Evolutionary conservation across 2,888 invertebrate genomes (phyloP).

Genomic region (Torymus aiolomorphi): DNA sequence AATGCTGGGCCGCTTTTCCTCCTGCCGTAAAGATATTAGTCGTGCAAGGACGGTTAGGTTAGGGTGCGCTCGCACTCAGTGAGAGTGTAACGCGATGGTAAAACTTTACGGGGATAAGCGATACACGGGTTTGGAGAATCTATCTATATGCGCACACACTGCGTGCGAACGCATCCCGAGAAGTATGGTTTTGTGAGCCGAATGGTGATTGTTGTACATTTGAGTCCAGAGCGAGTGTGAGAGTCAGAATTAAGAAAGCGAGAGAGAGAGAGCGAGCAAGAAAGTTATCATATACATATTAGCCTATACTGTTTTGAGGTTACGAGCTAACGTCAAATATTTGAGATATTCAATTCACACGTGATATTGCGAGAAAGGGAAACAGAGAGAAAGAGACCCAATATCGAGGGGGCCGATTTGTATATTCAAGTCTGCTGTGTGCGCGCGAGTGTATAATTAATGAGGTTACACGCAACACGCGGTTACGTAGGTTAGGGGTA

Average conservation of each 20-base stretch:
- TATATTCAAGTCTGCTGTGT: neutral
- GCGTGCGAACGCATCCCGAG: too few relatives aligned
- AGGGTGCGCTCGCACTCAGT: neutral
- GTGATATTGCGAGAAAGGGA: neutral
- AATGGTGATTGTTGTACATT: too few relatives aligned
- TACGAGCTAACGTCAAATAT: neutral
- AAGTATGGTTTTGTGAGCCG: too few relatives aligned
- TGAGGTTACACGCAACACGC: neutral
- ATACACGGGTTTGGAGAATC: too few relatives aligned
- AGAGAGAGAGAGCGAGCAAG: too few relatives aligned
- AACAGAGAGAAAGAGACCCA: neutral
- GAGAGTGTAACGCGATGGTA: too few relatives aligned
- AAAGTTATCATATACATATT: too few relatives aligned
- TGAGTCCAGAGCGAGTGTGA: constrained; percentile 7
- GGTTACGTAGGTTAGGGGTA: constrained; percentile 37
- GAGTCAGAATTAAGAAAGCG: neutral
- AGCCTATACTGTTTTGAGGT: constrained; percentile 10
- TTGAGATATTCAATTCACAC: neutral
- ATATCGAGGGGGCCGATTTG: neutral
- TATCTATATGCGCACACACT: too few relatives aligned
- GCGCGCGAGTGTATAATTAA: neutral
- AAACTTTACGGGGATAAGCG: too few relatives aligned
- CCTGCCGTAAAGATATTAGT: neutral
- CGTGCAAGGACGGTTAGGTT: neutral
- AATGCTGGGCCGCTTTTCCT: neutral